phyloP scores from a whole-genome alignment of 2,113 vertebrate genomes.

The Dissostichus mawsoni region DNA sequence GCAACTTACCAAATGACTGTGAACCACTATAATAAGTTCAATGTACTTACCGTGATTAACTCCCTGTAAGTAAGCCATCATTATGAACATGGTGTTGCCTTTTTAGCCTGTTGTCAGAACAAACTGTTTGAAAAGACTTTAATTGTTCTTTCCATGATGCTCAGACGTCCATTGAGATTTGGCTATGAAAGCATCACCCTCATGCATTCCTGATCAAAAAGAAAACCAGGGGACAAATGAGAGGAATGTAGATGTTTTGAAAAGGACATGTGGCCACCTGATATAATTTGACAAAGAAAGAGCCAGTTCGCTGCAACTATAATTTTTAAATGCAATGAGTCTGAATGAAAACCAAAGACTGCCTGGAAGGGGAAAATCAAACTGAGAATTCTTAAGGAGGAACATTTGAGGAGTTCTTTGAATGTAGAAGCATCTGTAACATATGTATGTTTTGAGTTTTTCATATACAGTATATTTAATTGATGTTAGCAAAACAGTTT shows the following conservation, averaged over 20 bases:
- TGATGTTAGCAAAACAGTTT: too few relatives aligned
- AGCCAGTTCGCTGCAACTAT: neutral
- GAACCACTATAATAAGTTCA: neutral
- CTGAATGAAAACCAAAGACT: neutral
- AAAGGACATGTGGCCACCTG: neutral
- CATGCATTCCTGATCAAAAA: neutral
- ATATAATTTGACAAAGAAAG: neutral
- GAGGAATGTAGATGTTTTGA: neutral
- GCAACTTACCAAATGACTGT: neutral
- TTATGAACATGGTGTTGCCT: neutral
- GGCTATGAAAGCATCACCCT: neutral
- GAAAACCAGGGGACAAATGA: neutral
- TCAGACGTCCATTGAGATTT: neutral
- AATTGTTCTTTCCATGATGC: neutral
- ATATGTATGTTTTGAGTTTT: neutral
- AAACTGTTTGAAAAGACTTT: neutral
- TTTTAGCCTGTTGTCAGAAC: neutral
- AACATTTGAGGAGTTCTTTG: neutral
- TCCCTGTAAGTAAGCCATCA: neutral
- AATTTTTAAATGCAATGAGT: neutral
- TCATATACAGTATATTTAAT: too few relatives aligned
- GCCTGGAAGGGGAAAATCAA: neutral
- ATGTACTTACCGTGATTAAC: neutral
- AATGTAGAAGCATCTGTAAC: neutral
- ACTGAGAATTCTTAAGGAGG: neutral